Conservation (phyloP, 1,140 invertebrate genomes). For the Papilio aristodemus region DNA sequence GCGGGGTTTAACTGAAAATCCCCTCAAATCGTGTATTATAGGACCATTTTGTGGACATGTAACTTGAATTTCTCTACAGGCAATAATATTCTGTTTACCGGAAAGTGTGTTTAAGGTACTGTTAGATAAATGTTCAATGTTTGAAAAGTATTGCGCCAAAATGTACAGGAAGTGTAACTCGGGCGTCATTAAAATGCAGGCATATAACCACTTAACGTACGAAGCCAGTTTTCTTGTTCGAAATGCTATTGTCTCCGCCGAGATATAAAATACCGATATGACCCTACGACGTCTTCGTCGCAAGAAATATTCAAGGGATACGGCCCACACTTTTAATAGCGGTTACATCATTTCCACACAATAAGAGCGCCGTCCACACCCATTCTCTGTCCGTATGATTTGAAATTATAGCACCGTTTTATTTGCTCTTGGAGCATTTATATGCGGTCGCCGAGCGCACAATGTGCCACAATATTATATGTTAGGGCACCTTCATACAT, state of each 20-base stretch:
- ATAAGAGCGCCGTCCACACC: constrained; percentile 78
- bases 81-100: too few relatives aligned
- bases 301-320: constrained; percentile 80
- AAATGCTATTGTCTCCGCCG: constrained; percentile 74
- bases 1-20: constrained; percentile 44
- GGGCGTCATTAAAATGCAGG: constrained; percentile 58
- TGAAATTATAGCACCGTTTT: constrained; percentile 80
- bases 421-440: constrained; percentile 78
- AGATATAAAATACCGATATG: constrained; percentile 80
- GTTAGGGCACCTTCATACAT: constrained; percentile 64
- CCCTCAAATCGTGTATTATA: constrained; percentile 29
- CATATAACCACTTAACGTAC: constrained; percentile 65
- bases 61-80: not conserved
- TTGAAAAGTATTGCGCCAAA: not conserved
- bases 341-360: constrained; percentile 81
- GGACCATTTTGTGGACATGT: not conserved
- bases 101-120: too few relatives aligned
- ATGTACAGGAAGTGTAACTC: constrained; percentile 38
- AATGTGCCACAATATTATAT: constrained; percentile 75
- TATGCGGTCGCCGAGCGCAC: constrained; percentile 72
- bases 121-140: not conserved
- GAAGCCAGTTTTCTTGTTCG: constrained; percentile 73
- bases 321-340: constrained; percentile 80
- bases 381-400: constrained; percentile 80
- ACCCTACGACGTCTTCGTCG: constrained; percentile 76